Conservation (phyloP, 1,140 invertebrate species). For the Patella vulgata region DNA sequence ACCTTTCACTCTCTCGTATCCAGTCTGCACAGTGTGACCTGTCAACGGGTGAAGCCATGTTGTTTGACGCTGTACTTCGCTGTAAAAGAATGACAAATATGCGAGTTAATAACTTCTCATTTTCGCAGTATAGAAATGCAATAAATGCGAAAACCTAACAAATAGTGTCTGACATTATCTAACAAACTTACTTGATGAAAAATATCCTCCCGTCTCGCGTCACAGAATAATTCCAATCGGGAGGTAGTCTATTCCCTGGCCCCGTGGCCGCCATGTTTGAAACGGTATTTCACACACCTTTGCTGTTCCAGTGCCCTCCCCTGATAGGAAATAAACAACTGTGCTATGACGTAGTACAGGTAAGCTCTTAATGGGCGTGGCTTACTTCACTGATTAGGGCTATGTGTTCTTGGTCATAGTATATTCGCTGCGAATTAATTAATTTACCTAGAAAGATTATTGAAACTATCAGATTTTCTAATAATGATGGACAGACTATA, state of each 20-base stretch:
- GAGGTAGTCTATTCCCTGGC: constrained; percentile 32
- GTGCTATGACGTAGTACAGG: no score
- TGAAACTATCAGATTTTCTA: no score
- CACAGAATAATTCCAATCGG: constrained; percentile 47
- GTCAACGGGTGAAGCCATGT: constrained; percentile 53
- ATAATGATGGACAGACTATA: no score
- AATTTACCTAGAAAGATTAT: no score
- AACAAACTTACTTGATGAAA: constrained; percentile 55
- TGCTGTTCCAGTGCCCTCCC: constrained; percentile 37
- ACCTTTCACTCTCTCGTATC: constrained; percentile 35
- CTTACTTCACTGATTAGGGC: no score
- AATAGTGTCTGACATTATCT: not conserved
- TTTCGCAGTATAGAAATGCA: constrained; percentile 3
- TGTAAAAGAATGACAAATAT: constrained; percentile 35
- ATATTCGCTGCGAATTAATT: no score
- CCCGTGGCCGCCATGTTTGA: constrained; percentile 42
- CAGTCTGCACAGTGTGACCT: constrained; percentile 41
- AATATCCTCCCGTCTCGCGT: constrained; percentile 56
- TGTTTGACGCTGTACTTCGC: constrained; percentile 42
- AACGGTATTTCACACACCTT: constrained; percentile 17
- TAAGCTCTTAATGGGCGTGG: no score
- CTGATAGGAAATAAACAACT: not conserved
- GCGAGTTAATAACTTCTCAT: constrained; percentile 3
- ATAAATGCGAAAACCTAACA: not conserved
- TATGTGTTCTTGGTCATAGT: no score